These are phyloP conservation scores for Tautogolabrus adspersus DNA, from an alignment of 2,113 vertebrate genomes.

Conservation along the genomic window DNA sequence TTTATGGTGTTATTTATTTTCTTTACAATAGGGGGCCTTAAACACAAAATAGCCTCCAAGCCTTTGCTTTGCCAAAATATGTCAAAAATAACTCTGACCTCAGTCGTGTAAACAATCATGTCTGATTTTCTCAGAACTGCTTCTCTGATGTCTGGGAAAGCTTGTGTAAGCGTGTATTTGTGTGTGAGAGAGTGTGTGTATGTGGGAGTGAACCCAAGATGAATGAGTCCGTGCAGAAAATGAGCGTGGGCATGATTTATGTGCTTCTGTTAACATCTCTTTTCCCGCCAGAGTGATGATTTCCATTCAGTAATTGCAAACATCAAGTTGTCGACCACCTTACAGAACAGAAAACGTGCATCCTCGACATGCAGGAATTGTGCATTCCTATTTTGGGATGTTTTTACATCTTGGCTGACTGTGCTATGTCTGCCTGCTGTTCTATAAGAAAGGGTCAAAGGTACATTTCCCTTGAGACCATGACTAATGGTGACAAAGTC, in stretches of 20 bases:
- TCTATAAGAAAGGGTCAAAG: constrained; percentile 39
- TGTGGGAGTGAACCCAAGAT: constrained; percentile 14
- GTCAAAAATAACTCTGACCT: constrained; percentile 78
- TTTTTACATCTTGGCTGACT: constrained; percentile 27
- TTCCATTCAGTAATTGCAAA: constrained; percentile 22
- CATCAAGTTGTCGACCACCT: neutral
- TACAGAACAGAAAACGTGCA: constrained; percentile 3
- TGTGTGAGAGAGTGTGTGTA: constrained; percentile 15
- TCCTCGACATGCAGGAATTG: constrained; percentile 12
- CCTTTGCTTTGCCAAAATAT: constrained; percentile 61
- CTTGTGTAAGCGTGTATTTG: constrained; percentile 33
- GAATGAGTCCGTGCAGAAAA: constrained; percentile 26
- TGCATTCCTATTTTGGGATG: constrained; percentile 20
- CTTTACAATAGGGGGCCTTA: constrained; percentile 50
- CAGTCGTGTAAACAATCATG: constrained; percentile 76
- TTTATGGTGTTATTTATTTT: constrained; percentile 67
- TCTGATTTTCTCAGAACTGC: constrained; percentile 64
- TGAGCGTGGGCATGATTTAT: constrained; percentile 2
- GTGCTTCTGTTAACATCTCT: constrained; percentile 1
- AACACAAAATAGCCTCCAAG: constrained; percentile 57
- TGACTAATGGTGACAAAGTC: constrained; percentile 23
- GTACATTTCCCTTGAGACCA: constrained; percentile 41
- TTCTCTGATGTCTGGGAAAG: constrained; percentile 73
- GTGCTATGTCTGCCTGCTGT: constrained; percentile 30
- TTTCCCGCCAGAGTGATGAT: constrained; percentile 15